Base-by-base conservation (phyloP, 2,797 vertebrate genomes). In the Channallabes apus region DNA sequence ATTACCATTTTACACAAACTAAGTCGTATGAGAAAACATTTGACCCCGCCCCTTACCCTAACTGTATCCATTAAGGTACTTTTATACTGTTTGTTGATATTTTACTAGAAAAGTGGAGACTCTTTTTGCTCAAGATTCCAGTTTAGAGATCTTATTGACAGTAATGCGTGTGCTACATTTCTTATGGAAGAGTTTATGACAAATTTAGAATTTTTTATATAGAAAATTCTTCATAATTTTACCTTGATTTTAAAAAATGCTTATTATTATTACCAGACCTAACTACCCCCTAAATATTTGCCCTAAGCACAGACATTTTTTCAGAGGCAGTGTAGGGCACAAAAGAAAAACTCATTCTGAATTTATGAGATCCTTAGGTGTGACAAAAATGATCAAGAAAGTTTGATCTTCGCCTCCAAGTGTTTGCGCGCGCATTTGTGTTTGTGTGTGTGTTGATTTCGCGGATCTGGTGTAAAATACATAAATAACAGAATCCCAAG, bases 371-470 rank as follows among this genome's bases (percentile, higher is more conserved):
- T 80, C 71, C 78, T 84, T 68, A 75, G 38, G 62, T 73, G 78
- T 85, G 82, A 87, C 83, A 81, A 83, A 83, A 88, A 84, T 82
- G 85, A 83, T 88, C 85, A 71, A 71, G 8, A 29, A 86, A 85
- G 73, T 86, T 67, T 86, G 88, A 86, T 86, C 84, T 79, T 62
- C 82, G 59, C 69, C 78, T 29, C 7, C 18, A 7, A 35, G 27
- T 12, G 20, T 17, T 20, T 1, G 29, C 38, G 56, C 38, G 29
- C 35, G 54, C 38, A 20, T 14, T 29, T 58, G 54, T 54, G 46
- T 54, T 27, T 14, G 75, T 15, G 56, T 38, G 56, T 6, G 32
- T 79, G 76, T 64, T 38, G 35, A 64, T 46, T 80, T 64, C 12
- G 24, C 29, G 41, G 22, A 38, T 27, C 58, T 59, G 32, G 35